Conservation (phyloP, 2,113 vertebrate species). For the Petrocephalus microphthalmus region DNA sequence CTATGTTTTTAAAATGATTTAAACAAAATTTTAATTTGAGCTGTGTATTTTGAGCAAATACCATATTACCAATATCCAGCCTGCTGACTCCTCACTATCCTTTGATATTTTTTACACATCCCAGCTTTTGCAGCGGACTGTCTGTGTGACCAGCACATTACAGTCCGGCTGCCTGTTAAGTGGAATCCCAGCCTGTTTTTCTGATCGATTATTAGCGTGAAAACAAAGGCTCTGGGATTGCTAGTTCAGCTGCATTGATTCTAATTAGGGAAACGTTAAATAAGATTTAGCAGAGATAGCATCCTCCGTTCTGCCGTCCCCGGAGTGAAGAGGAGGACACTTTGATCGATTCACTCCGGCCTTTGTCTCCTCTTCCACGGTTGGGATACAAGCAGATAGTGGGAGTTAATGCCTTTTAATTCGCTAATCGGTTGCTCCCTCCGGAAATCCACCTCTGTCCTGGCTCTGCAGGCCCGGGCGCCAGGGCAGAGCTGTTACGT, state of each 20-base stretch:
- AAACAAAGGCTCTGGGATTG: conserved; percentile 70
- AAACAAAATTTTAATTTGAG: background rate
- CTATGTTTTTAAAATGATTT: background rate
- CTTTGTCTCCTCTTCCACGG: background rate
- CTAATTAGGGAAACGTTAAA: conserved; percentile 97
- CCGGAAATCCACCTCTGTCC: conserved; percentile 9
- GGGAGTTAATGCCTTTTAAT: conserved; percentile 40
- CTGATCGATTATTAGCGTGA: conserved; percentile 72
- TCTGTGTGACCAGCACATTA: background rate
- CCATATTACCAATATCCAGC: background rate
- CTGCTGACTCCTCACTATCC: background rate
- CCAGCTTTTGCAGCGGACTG: background rate
- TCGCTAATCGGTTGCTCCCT: conserved; percentile 30
- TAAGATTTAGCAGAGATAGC: conserved; percentile 85
- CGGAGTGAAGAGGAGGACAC: conserved; percentile 42
- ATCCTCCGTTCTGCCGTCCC: conserved; percentile 65
- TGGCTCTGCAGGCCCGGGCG: conserved; percentile 1
- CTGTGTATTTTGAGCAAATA: background rate
- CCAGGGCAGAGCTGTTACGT: background rate
- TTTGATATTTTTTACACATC: background rate
- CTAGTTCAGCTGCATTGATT: conserved; percentile 96
- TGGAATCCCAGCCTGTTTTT: conserved; percentile 51
- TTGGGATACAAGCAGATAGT: background rate
- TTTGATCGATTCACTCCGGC: conserved; percentile 29
- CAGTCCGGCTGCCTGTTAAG: background rate